These are phyloP conservation scores for Cygnus buccinator DNA, from an alignment of 2,113 vertebrate species.

Conservation along the genomic window DNA sequence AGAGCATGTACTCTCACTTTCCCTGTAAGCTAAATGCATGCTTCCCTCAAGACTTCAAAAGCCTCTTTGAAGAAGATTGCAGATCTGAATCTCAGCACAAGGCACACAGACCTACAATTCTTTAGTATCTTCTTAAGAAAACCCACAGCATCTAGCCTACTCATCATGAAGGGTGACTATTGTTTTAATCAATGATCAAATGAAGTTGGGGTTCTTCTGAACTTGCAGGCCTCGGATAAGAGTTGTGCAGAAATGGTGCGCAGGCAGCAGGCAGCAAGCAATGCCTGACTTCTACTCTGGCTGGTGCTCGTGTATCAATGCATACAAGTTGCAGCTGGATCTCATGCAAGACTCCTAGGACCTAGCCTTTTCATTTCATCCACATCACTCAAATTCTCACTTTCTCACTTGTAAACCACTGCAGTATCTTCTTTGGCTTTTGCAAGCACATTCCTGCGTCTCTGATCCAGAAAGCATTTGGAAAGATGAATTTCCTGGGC, in stretches of 20 bases:
- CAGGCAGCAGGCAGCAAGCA: background rate
- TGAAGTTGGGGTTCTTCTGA: background rate
- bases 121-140: constrained; percentile 55
- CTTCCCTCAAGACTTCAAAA: constrained; percentile 71
- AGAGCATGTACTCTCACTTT: constrained; percentile 67
- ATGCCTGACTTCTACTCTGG: background rate
- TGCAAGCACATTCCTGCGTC: background rate
- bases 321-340: background rate
- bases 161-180: constrained; percentile 28
- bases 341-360: background rate
- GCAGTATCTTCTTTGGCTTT: background rate
- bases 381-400: background rate
- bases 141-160: constrained; percentile 24
- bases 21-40: constrained; percentile 57
- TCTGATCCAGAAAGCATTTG: background rate
- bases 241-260: background rate
- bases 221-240: background rate
- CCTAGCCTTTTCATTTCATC: background rate
- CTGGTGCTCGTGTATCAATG: background rate
- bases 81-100: constrained; percentile 51
- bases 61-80: constrained; percentile 51
- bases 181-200: background rate
- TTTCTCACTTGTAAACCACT: background rate
- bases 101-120: constrained; percentile 8
- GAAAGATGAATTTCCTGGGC: background rate